A percentile compares a stretch with the other conserved stretches of the same genome.
These are phyloP conservation scores for Homarus americanus DNA, from an alignment of 1,140 invertebrate species.

Conservation along the genomic window DNA sequence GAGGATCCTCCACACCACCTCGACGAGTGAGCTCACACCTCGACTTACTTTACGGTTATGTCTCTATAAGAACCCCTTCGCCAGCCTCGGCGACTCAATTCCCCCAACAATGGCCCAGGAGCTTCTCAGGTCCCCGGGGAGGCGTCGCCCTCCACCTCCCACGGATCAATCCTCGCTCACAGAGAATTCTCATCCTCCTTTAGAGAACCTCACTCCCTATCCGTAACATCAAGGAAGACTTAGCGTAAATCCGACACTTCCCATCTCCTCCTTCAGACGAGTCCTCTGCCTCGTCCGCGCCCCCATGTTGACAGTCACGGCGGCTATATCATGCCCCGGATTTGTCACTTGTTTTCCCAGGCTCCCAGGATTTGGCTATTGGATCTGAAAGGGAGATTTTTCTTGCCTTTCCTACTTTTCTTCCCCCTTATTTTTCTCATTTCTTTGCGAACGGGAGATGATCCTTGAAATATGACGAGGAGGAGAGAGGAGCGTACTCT, in stretches of 20 bases:
- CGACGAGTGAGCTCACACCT: neutral
- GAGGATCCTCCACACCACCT: neutral
- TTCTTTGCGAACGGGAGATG: neutral
- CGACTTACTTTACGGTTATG: slow-evolving; percentile 44
- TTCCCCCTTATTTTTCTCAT: neutral
- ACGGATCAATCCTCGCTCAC: slow-evolving; percentile 1
- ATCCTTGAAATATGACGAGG: neutral
- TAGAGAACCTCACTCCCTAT: slow-evolving; percentile 2
- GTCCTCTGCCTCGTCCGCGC: neutral
- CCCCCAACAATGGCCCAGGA: slow-evolving; percentile 36
- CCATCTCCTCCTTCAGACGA: slow-evolving; percentile 24
- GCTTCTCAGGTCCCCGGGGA: slow-evolving; percentile 13
- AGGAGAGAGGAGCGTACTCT: neutral
- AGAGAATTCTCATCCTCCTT: slow-evolving; percentile 26
- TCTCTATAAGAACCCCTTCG: slow-evolving; percentile 25
- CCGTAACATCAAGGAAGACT: slow-evolving; percentile 41
- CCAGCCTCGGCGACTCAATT: slow-evolving; percentile 35
- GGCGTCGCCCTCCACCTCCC: neutral
- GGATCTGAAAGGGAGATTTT: neutral
- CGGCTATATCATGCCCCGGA: slow-evolving; percentile 40
- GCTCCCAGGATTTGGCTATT: neutral
- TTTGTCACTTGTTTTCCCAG: slow-evolving; percentile 46
- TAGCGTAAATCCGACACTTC: slow-evolving; percentile 24
- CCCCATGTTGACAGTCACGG: slow-evolving; percentile 21
- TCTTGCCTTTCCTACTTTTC: neutral